Percentiles rank a stretch among this genome's conserved stretches.
phyloP scores from a whole-genome alignment of 2,888 invertebrate genomes.

The Tortricodes alternella region DNA sequence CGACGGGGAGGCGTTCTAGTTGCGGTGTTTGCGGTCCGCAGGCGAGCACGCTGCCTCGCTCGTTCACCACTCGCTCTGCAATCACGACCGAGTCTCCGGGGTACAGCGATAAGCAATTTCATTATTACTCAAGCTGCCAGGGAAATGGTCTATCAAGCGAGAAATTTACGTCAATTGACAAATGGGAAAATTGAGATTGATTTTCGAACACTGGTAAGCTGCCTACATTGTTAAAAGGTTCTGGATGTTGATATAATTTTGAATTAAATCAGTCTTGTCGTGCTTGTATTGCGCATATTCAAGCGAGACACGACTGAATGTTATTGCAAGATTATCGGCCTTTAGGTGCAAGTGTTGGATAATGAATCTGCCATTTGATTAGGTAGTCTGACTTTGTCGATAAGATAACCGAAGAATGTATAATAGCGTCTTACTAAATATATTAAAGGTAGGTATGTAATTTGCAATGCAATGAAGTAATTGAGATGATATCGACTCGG shows the following conservation, averaged over 20 bases:
- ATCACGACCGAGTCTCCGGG: slow-evolving; percentile 29
- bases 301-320: too few relatives aligned
- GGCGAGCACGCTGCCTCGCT: slow-evolving; percentile 49
- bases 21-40: slow-evolving; percentile 50
- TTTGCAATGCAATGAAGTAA: too few relatives aligned
- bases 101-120: slow-evolving; percentile 33
- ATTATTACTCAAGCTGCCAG: slow-evolving; percentile 27
- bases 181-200: slow-evolving; percentile 17
- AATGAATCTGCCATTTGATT: slow-evolving; percentile 15
- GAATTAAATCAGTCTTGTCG: too few relatives aligned
- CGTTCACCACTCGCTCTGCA: slow-evolving; percentile 40
- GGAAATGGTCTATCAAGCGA: slow-evolving; percentile 17
- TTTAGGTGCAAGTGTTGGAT: neutral
- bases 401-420: slow-evolving; percentile 12
- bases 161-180: slow-evolving; percentile 24
- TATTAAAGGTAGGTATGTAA: too few relatives aligned
- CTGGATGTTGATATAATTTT: neutral
- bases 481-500: too few relatives aligned
- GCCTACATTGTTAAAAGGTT: neutral
- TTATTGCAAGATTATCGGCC: too few relatives aligned
- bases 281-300: too few relatives aligned
- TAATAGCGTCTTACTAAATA: neutral
- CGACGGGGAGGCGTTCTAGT: slow-evolving; percentile 44
- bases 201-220: slow-evolving; percentile 11
- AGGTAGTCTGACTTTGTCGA: slow-evolving; percentile 3